These are phyloP conservation scores for Cataglyphis rosenhaueri DNA, from an alignment of 2,888 invertebrate species.

Conservation along the genomic window DNA sequence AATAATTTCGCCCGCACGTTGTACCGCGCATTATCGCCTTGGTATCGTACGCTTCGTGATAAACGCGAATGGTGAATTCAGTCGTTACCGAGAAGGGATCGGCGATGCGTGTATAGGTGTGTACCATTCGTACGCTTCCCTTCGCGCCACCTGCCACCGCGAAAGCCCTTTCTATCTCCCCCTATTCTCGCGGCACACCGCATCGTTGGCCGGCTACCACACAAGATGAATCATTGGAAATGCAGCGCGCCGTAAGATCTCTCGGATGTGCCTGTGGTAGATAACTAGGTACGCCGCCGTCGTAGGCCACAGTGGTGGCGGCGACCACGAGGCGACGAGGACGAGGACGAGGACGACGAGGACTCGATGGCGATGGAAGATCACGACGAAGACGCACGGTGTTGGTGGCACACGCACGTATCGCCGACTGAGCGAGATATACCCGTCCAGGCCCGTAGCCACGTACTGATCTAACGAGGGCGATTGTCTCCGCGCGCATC, in stretches of 20 bases:
- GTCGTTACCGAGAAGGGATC: slow-evolving; percentile 74
- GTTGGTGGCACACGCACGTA: slow-evolving; percentile 64
- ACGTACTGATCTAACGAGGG: slow-evolving; percentile 70
- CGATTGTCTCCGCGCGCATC: slow-evolving; percentile 68
- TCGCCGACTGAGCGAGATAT: slow-evolving; percentile 60
- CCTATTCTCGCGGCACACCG: slow-evolving; percentile 47
- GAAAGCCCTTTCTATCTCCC: slow-evolving; percentile 25
- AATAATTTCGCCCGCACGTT: slow-evolving; percentile 68
- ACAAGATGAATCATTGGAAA: slow-evolving; percentile 80
- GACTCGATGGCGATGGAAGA: not conserved
- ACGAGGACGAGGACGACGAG: slow-evolving; percentile 18
- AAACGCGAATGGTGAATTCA: slow-evolving; percentile 78
- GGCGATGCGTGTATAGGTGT: slow-evolving; percentile 44
- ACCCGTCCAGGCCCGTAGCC: slow-evolving; percentile 58
- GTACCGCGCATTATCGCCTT: slow-evolving; percentile 69
- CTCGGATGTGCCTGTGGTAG: slow-evolving; percentile 67
- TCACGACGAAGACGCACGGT: slow-evolving; percentile 43
- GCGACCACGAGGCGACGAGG: slow-evolving; percentile 23
- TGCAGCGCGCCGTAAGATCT: slow-evolving; percentile 72
- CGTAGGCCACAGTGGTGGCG: slow-evolving; percentile 10
- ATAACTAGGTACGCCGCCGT: slow-evolving; percentile 66
- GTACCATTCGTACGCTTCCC: slow-evolving; percentile 45
- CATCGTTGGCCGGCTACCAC: slow-evolving; percentile 67
- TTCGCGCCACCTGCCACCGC: slow-evolving; percentile 1
- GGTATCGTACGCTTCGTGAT: slow-evolving; percentile 70